These are phyloP conservation scores for Penaeus vannamei DNA, from an alignment of 1,140 invertebrate species.

Conservation along the genomic window DNA sequence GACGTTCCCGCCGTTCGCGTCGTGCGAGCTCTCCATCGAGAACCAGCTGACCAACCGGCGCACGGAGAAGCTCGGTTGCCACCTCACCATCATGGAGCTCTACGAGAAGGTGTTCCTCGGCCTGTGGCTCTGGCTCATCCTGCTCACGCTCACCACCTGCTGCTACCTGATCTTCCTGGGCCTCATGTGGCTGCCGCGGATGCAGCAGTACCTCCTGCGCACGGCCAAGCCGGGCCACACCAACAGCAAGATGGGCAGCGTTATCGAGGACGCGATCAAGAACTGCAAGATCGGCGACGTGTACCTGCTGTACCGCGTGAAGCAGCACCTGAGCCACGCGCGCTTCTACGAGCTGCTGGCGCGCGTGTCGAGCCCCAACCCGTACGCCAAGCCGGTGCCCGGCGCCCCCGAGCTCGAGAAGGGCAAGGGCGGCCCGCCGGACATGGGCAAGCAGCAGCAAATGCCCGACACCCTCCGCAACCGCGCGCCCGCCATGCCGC, in stretches of 20 bases:
- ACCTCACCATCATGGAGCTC: conserved; percentile 45
- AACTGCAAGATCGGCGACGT: conserved; percentile 50
- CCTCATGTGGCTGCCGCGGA: conserved; percentile 35
- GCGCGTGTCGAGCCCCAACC: background rate
- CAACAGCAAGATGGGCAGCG: background rate
- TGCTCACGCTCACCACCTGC: conserved; percentile 20
- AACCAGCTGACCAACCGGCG: background rate
- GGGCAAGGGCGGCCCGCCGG: no score
- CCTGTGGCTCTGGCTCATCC: conserved; percentile 36
- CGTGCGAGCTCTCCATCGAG: background rate
- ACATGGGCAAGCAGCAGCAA: no score
- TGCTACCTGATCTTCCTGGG: conserved; percentile 43
- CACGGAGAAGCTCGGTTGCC: conserved; percentile 24
- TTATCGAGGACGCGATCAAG: background rate
- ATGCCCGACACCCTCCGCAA: no score
- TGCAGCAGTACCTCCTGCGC: conserved; percentile 34
- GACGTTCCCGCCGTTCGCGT: conserved; percentile 41
- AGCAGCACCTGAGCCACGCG: conserved; percentile 31
- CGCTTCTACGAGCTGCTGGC: conserved; percentile 37
- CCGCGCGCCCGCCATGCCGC: no score
- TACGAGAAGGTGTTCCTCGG: conserved; percentile 43
- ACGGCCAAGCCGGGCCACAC: conserved; percentile 33
- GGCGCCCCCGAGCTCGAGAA: no score
- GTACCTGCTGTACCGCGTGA: conserved; percentile 39
- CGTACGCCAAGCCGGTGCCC: background rate